phyloP scores from a whole-genome alignment of 2,888 invertebrate genomes.

The Patella pellucida region DNA sequence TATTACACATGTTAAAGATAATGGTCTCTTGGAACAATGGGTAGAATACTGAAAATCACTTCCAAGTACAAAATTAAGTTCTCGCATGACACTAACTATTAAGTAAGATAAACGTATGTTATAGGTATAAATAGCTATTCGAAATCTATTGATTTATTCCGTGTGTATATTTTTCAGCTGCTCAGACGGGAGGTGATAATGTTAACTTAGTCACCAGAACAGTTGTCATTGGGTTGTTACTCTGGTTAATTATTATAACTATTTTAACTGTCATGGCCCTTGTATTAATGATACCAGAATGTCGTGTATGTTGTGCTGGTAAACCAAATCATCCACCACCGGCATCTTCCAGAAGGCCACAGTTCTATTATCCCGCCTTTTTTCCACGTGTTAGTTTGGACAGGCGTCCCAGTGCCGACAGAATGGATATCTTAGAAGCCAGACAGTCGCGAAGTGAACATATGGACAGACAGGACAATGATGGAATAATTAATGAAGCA shows the following conservation, averaged over 20 bases:
- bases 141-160: background rate
- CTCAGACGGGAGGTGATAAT: background rate
- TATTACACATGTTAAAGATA: no score
- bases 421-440: constrained; percentile 15
- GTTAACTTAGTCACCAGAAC: constrained; percentile 12
- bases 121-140: no score
- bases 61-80: background rate
- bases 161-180: background rate
- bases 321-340: background rate
- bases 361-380: constrained; percentile 20
- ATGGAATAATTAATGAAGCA: background rate
- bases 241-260: constrained; percentile 18
- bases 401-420: constrained; percentile 16
- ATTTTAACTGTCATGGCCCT: constrained; percentile 14
- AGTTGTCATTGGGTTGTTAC: constrained; percentile 15
- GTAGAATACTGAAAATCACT: no score
- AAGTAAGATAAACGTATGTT: no score
- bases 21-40: no score
- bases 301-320: background rate
- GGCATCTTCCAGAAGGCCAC: background rate
- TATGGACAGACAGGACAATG: background rate
- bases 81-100: background rate
- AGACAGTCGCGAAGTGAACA: constrained; percentile 7
- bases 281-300: constrained; percentile 12
- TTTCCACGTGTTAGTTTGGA: constrained; percentile 18